Evolutionary conservation across 2,888 invertebrate genomes (phyloP).

Genomic region (Platycnemis pennipes): DNA sequence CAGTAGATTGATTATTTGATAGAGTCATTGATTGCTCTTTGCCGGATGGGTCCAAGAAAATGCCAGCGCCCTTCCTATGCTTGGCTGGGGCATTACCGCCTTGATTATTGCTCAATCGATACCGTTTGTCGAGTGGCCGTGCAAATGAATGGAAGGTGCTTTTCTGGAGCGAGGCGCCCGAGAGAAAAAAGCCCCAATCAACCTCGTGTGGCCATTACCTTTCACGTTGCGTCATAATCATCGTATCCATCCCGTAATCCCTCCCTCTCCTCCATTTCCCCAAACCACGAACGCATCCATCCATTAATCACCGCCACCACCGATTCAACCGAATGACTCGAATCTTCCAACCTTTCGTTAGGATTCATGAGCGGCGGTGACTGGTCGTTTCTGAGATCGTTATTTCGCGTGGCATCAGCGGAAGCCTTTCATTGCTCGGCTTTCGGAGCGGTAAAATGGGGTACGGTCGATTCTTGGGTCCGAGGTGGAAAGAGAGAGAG

Average conservation of each 20-base stretch:
- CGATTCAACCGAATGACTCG: constrained; percentile 43
- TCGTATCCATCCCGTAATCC: too few species aligned
- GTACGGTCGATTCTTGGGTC: neutral
- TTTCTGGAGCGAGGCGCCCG: neutral
- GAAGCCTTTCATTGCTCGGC: constrained; percentile 53
- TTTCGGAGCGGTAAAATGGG: neutral
- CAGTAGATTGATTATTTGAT: neutral
- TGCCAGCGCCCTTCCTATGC: neutral
- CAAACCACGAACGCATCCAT: neutral
- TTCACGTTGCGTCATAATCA: constrained; percentile 47
- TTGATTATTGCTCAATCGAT: constrained; percentile 14
- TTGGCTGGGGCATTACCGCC: neutral
- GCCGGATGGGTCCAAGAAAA: neutral
- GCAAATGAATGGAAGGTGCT: constrained; percentile 11
- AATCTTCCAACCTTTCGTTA: constrained; percentile 46
- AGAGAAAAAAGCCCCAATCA: constrained; percentile 52
- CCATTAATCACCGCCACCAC: constrained; percentile 14
- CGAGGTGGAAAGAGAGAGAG: too few species aligned
- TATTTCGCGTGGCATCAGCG: constrained; percentile 57
- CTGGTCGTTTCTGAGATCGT: constrained; percentile 65
- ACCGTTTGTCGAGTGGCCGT: neutral
- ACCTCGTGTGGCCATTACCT: constrained; percentile 37
- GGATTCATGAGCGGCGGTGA: constrained; percentile 64
- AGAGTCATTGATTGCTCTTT: neutral
- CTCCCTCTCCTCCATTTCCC: too few species aligned